phyloP scores from a whole-genome alignment of 2,797 vertebrate genomes.

The Lepus townsendii region DNA sequence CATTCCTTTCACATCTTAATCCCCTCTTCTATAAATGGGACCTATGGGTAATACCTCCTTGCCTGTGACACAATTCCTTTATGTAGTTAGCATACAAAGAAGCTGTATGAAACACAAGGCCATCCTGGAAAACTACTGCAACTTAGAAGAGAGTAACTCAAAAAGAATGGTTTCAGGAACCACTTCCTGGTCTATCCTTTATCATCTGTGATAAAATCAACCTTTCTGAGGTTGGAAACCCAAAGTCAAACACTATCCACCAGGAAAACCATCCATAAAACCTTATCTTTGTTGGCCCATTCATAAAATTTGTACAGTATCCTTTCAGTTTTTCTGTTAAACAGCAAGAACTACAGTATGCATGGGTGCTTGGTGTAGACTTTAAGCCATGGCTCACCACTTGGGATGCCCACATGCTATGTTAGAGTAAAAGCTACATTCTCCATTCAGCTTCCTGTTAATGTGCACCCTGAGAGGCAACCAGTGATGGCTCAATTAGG shows the following conservation, averaged over 20 bases:
- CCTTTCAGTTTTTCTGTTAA: neutral
- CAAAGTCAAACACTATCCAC: neutral
- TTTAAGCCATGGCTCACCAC: too few relatives aligned
- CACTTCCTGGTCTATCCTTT: fast-evolving
- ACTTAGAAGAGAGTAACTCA: neutral
- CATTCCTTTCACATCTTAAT: neutral
- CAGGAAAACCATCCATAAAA: neutral
- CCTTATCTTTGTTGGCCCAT: neutral
- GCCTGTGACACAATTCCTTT: neutral
- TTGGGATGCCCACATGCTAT: too few relatives aligned
- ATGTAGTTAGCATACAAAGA: neutral
- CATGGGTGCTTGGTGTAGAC: too few relatives aligned
- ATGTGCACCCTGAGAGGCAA: too few relatives aligned
- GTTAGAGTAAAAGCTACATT: too few relatives aligned
- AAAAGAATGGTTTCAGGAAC: neutral
- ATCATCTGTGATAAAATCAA: neutral
- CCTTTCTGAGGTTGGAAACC: neutral
- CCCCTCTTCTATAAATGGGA: neutral
- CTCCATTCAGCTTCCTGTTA: too few relatives aligned
- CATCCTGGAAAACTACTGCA: neutral
- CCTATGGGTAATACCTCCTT: neutral
- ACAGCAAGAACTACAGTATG: neutral
- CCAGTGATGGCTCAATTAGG: too few relatives aligned
- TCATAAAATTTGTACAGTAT: neutral
- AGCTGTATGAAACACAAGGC: fast-evolving